Evolutionary conservation across 2,113 vertebrate genomes (phyloP), one percentile per base, ranked within the genome.

Genomic region (Amblyopsis rosae): DNA sequence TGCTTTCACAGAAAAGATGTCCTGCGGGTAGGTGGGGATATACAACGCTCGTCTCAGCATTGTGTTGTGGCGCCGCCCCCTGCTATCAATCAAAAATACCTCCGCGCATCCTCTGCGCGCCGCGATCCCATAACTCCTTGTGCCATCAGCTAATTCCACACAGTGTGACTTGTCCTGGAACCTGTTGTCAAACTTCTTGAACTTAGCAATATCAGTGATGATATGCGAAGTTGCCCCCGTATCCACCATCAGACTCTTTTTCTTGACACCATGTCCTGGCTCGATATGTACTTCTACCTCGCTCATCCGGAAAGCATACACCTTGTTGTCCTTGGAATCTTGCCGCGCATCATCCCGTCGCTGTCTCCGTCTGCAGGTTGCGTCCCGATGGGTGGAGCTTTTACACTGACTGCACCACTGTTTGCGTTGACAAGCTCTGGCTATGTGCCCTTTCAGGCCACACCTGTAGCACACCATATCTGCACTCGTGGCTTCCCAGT

Each of bases 331-430:
- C 26, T 60, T 19, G 15, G 26, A 3, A 6, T 13, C 59, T 45
- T 61, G 19, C 15, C 45, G 33, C 33, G 15, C 33, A 15, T 13
- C n/a, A 12, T 45, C 41, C 2, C 3, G 49, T 17, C 9, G 41
- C 33, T 13, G n/a, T 69, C 53, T 68, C 13, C 19, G 9, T 45
- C 45, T 48, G 51, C 72, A 74, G 0, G 15, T 41, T 49, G 17
- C 12, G n/a, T 75, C 49, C 7, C 3, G 13, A 17, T 70, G 61
- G 6, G 67, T 75, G 9, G 12, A 16, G 13, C 61, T 65, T 55
- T 60, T 75, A 19, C 73, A 70, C 0, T 70, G 9, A 12, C 9
- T 66, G n/a, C 67, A 70, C 69, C 74, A 67, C 61, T 62, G n/a
- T 51, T 50, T 76, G 17, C 26, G 9, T 12, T 11, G 16, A 46